A percentile compares a stretch with the other conserved stretches of the same genome.
Evolutionary conservation across 1,140 invertebrate genomes (phyloP).

Genomic region (Aphidius gifuensis): DNA sequence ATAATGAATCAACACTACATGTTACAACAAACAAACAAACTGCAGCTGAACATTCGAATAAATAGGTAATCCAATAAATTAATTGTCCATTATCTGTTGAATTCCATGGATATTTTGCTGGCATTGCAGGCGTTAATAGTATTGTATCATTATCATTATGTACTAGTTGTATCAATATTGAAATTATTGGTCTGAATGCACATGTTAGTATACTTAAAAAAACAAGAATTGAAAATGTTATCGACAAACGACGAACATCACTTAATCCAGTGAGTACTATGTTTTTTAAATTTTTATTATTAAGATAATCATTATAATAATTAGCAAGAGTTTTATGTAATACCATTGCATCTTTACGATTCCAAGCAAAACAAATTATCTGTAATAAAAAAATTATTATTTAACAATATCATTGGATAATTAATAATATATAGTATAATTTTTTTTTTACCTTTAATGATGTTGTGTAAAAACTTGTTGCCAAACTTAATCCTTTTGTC

Average conservation of each 20-base stretch:
- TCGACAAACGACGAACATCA: not conserved
- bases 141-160: conserved; percentile 1
- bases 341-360: conserved; percentile 2
- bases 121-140: conserved; percentile 2
- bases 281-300: not conserved
- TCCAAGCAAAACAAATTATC: not conserved
- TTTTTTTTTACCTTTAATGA: not conserved
- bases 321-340: not conserved
- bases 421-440: not conserved
- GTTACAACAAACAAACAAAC: conserved; percentile 21
- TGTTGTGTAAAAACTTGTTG: conserved; percentile 5
- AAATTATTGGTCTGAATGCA: not conserved
- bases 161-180: not conserved
- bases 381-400: not conserved
- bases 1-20: conserved; percentile 27
- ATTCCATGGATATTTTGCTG: conserved; percentile 18
- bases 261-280: not conserved
- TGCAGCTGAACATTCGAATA: conserved; percentile 13
- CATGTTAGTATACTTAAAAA: not conserved
- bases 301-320: not conserved
- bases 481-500: conserved; percentile 5
- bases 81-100: not conserved
- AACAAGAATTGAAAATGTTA: not conserved
- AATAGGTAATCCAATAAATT: conserved; percentile 22
- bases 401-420: not conserved